Base-by-base conservation (phyloP, 2,888 invertebrate species). In the Sinhomidia bicolor region DNA sequence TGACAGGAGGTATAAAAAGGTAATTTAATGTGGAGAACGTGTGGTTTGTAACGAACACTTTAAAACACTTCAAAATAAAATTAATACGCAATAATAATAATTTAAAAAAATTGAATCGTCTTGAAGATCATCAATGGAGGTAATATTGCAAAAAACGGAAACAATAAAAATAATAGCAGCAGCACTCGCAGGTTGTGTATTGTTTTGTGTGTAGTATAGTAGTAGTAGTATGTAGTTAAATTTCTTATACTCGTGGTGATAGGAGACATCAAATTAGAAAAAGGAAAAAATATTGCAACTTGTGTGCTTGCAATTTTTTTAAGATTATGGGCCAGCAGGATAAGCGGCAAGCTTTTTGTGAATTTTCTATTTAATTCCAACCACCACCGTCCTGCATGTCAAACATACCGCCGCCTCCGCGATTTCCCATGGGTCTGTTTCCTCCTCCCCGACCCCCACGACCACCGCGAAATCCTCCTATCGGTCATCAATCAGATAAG, bases 401-500 rank as follows among this genome's bases (percentile, higher is more conserved):
- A 91, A 90, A 90, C 88, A 88, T 89, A 89, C 90, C 91, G 89
- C 90, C 90, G 86, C 91, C 88, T 90, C 91, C 90, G 78, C 90
- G 90, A 90, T 47, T 82, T 84, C 89, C 89, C 85, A 85, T 86
- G 81, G 85, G 89, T 86, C 85, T 82, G 85, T 83, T 68, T 85
- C 82, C 85, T 76, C 89, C 95, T 92, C 90, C 76, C 79, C 90
- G 87, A 85, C 91, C 89, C 83, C 91, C 90, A 60, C 90, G 90
- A 78, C 89, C 89, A 88, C 91, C 91, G 32, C 91, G 85, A 88
- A 89, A 89, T 89, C 90, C 90, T 80, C 90, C 89, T 89, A 89
- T 86, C 86, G 81, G 86, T 89, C 89, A 89, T 85, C 89, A 89
- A 85, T 79, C 74, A 85, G 76, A 76, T 76, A 79, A 89, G 74